phyloP scores from a whole-genome alignment of 1,140 invertebrate genomes.

The Philotrypesis tridentata region DNA sequence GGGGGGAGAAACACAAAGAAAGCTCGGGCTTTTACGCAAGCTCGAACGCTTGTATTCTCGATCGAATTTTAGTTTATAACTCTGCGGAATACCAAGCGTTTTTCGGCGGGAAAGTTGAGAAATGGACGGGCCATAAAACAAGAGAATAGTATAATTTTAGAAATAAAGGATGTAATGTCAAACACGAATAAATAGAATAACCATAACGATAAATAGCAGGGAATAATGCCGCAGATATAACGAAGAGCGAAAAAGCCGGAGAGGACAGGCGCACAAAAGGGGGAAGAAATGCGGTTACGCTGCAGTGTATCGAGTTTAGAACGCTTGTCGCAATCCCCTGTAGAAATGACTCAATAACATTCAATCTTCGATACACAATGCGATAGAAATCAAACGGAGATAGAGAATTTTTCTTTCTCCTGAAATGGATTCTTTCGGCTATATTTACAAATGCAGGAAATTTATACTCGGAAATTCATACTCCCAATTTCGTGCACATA shows the following conservation, averaged over 20 bases:
- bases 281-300: conserved; percentile 11
- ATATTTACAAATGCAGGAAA: not conserved
- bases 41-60: not conserved
- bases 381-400: not conserved
- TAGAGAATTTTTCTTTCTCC: not conserved
- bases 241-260: not conserved
- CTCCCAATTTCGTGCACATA: too few relatives aligned
- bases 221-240: not conserved
- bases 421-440: not conserved
- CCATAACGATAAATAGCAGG: not conserved
- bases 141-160: too few relatives aligned
- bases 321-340: not conserved
- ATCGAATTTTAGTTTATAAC: not conserved
- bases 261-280: not conserved
- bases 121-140: not conserved
- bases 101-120: too few relatives aligned
- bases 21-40: not conserved
- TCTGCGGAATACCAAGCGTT: not conserved
- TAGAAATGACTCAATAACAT: not conserved
- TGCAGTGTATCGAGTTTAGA: not conserved
- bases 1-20: not conserved
- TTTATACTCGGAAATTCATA: not conserved
- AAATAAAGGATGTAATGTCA: too few relatives aligned
- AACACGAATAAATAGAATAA: not conserved
- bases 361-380: not conserved